phyloP scores from a whole-genome alignment of 1,140 invertebrate genomes.

The Stratiolaelaps scimitus region DNA sequence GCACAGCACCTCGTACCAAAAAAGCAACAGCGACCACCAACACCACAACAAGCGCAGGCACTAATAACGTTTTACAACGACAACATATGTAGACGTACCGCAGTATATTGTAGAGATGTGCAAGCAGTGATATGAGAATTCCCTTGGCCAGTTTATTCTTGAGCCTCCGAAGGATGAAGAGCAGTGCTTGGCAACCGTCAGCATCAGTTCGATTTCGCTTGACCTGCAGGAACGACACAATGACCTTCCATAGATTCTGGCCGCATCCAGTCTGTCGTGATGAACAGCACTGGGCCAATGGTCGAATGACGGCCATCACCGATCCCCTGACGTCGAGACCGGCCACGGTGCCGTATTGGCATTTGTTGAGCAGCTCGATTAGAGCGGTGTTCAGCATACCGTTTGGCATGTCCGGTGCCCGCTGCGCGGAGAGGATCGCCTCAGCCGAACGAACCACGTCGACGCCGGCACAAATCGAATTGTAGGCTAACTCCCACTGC shows the following conservation, averaged over 20 bases:
- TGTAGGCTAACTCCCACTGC: constrained; percentile 23
- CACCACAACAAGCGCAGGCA: no score
- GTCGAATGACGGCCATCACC: constrained; percentile 13
- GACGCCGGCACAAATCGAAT: background rate
- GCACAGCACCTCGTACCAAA: no score
- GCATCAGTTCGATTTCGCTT: constrained; percentile 22
- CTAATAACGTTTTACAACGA: no score
- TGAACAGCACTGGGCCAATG: background rate
- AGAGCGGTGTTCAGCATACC: constrained; percentile 16
- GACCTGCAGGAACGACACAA: constrained; percentile 3
- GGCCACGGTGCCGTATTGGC: background rate
- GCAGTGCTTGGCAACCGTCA: constrained; percentile 17
- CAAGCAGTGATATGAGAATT: constrained; percentile 14
- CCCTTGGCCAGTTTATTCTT: constrained; percentile 19
- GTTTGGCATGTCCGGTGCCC: constrained; percentile 16
- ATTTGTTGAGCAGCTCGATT: constrained; percentile 9
- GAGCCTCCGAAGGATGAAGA: constrained; percentile 8
- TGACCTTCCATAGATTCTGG: constrained; percentile 1
- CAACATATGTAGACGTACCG: no score
- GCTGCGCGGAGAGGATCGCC: constrained; percentile 2
- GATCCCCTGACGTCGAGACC: background rate
- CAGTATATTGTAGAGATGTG: constrained; percentile 17
- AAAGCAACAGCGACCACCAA: no score
- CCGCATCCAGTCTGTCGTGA: background rate
- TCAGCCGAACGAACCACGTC: constrained; percentile 5